Conservation (phyloP, 2,113 vertebrate genomes). For the Scartelaos histophorus region DNA sequence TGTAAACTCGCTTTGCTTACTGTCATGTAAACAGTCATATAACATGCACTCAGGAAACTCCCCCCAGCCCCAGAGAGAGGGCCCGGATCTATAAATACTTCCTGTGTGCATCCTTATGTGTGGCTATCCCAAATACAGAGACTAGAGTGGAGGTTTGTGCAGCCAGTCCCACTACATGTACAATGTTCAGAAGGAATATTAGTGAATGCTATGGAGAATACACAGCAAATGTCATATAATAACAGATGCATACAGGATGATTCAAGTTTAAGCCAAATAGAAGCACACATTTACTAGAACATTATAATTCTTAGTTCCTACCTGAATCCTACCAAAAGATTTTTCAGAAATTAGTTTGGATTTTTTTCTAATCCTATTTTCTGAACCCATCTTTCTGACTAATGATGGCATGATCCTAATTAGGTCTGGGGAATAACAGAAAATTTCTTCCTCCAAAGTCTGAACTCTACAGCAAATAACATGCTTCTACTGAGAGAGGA, state of each 20-base stretch:
- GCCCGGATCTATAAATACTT: constrained; percentile 59
- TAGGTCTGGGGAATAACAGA: not conserved
- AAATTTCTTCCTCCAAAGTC: not conserved
- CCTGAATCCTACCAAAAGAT: not conserved
- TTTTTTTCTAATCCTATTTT: not conserved
- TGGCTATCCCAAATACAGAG: constrained; percentile 16
- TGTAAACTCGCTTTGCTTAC: constrained; percentile 28
- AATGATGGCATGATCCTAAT: not conserved
- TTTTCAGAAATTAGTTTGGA: not conserved
- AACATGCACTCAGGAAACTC: constrained; percentile 45
- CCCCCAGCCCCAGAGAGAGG: constrained; percentile 17
- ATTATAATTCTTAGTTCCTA: not conserved
- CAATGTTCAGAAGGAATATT: not conserved
- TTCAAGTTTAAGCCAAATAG: no score
- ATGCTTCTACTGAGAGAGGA: not conserved
- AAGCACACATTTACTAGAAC: not conserved
- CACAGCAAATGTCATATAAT: no score
- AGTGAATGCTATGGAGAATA: not conserved
- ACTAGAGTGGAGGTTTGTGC: not conserved
- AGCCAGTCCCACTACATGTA: not conserved
- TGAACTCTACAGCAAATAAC: not conserved
- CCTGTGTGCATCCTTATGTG: constrained; percentile 37
- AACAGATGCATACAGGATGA: not conserved
- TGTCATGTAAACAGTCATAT: constrained; percentile 38
- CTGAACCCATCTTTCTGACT: not conserved